Base-by-base conservation (phyloP, 2,888 invertebrate species). In the Drosophila trichaetosa region DNA sequence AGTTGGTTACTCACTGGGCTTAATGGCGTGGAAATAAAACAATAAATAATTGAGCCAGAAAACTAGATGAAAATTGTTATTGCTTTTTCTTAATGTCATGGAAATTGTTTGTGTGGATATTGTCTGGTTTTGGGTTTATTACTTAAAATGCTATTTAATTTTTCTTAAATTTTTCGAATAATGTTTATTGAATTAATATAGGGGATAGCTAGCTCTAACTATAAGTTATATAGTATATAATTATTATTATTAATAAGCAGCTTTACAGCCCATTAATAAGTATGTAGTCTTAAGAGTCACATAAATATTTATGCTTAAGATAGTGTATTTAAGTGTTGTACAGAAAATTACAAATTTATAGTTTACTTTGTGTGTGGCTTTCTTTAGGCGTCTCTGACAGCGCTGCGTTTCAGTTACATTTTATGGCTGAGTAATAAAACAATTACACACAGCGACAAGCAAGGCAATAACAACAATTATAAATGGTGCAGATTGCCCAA, bases 371-470 rank as follows among this genome's bases (percentile, higher is more conserved):
- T 60, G 80, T 80, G 80, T 76, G 76, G 79, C 80, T 79, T 80
- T 80, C 76, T 76, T 80, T 58, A 51, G 64, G 68, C 63, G 42
- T 27, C 69, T 66, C 68, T 64, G 67, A 52, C 58, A 34, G 52
- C 48, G 34, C 63, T 57, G 67, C 69, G 81, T 77, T 80, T 71
- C 73, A 79, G 86, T 75, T 79, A 72, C 73, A 76, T 83, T 89
- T 89, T 85, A 84, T 89, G 84, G 89, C 72, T 68, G 46, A 80
- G 85, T 73, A 87, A 77, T 80, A 79, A 80, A 69, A 68, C 60
- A 76, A 75, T 70, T 69, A 78, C 66, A 72, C 67, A 69, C 63
- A 78, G 79, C 65, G 76, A 75, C 69, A 74, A 68, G 54, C 58
- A 75, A 67, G 66, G 67, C 53, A 81, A 72, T 62, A 69, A 76